Evolutionary conservation across 1,140 invertebrate species (phyloP).

Genomic region (Semibalanus balanoides): DNA sequence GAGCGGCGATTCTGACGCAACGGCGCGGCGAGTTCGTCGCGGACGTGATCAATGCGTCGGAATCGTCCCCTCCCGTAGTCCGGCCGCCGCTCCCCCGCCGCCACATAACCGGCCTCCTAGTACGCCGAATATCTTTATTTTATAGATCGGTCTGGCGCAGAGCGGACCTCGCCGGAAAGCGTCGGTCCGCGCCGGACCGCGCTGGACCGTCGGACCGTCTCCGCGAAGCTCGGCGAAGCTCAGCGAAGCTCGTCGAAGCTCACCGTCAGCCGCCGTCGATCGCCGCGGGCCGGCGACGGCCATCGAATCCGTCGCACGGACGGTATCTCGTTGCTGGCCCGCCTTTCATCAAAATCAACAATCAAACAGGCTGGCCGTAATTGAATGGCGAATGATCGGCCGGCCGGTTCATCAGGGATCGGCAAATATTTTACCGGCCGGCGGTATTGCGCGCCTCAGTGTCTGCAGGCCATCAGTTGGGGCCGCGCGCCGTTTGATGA

Average conservation of each 20-base stretch:
- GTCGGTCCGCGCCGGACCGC: no score
- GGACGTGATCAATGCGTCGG: background rate
- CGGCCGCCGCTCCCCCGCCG: background rate
- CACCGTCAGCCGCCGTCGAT: background rate
- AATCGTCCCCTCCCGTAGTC: background rate
- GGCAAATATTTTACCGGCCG: background rate
- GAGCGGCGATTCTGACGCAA: background rate
- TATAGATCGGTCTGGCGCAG: background rate
- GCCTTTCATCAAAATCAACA: slow-evolving; percentile 2
- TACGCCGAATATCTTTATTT: background rate
- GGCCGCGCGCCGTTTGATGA: background rate
- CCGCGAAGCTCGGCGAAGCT: no score
- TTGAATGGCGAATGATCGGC: background rate
- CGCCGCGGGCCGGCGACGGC: no score
- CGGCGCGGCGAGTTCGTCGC: background rate
- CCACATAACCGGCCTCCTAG: background rate
- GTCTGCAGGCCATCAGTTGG: background rate
- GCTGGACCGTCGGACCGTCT: no score
- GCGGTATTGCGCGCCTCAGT: background rate
- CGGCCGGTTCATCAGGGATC: background rate
- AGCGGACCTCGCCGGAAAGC: no score
- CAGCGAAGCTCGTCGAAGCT: no score
- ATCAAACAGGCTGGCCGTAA: background rate
- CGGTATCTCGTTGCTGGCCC: background rate
- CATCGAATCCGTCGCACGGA: no score